Evolutionary conservation across 2,888 invertebrate species (phyloP), one percentile per base, ranked within the genome.

Genomic region (Stenodema calcarata): DNA sequence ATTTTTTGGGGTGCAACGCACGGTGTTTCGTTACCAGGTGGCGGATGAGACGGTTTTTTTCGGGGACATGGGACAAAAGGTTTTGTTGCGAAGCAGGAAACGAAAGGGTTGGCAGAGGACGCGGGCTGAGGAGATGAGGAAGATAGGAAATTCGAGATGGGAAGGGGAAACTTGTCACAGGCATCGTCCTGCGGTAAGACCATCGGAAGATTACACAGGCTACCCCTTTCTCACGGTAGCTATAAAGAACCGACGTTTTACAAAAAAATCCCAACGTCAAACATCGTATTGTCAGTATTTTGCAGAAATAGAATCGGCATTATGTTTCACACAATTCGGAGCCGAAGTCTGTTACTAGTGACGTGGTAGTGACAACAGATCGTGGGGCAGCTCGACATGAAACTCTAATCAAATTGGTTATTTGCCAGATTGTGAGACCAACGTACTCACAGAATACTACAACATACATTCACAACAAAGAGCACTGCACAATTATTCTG

Each of bases 11-110:
- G 41, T 41, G 27, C 78, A 78, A 44, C 41, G 35, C 41, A 78
- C 78, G 78, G 78, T 78, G 78, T 78, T 78, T 78, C 41, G 78
- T 78, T 78, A 78, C 78, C 78, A 78, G 78, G 78, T 78, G 78
- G 78, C 78, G 18, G 78, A 78, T 78, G 78, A 44, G 41, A 44
- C 62, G 4, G n/a, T 62, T 62, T 78, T 78, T 78, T 42, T n/a
- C 18, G 75, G 41, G 75, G 75, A n/a, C 27, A 35, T 11, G 18
- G 44, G 44, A 44, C 41, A 42, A 42, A 44, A 42, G 44, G 35
- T 41, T 78, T 78, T 78, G 35, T 78, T 27, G 14, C 41, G 14
- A 78, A 78, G 78, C 35, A 78, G 41, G 78, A 42, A 78, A 78
- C 78, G 78, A 78, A 78, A 78, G 78, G 78, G 78, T 78, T 78